phyloP scores from a whole-genome alignment of 2,888 invertebrate species.

The Eilema depressum region DNA sequence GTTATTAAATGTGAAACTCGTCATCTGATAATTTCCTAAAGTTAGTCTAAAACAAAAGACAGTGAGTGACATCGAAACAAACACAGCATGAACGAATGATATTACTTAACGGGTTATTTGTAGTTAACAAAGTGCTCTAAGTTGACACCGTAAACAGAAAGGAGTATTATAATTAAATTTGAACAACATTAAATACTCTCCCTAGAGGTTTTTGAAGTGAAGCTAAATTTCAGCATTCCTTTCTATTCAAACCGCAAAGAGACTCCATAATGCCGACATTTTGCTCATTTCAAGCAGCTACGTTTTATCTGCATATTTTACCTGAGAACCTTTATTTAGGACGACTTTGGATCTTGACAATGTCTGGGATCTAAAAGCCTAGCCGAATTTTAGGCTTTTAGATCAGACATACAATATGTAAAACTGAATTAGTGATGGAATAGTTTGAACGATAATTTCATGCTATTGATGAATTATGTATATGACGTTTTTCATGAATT shows the following conservation, averaged over 20 bases:
- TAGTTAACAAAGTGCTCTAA: background rate
- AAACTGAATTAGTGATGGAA: too few relatives aligned
- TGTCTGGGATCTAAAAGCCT: background rate
- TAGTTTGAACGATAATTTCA: too few relatives aligned
- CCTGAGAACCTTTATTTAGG: background rate
- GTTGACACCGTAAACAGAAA: conserved; percentile 14
- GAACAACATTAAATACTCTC: conserved; percentile 30
- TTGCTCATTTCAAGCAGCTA: conserved; percentile 29
- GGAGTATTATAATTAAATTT: conserved; percentile 34
- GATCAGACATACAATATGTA: too few relatives aligned
- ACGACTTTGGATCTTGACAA: background rate
- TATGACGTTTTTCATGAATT: too few relatives aligned
- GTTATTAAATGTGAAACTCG: too few relatives aligned
- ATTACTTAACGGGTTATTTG: conserved; percentile 1
- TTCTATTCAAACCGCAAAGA: conserved; percentile 35
- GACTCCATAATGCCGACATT: conserved; percentile 34
- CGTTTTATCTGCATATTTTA: conserved; percentile 23
- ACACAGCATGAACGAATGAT: background rate
- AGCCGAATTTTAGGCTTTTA: background rate
- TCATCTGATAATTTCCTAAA: background rate
- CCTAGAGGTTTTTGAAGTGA: conserved; percentile 25
- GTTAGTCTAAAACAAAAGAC: background rate
- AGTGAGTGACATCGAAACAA: background rate
- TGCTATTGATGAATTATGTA: too few relatives aligned
- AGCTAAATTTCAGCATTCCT: conserved; percentile 29